A percentile compares a stretch with the other conserved stretches of the same genome.
Conservation (phyloP, 2,113 vertebrate species). For the Bombycilla garrulus region DNA sequence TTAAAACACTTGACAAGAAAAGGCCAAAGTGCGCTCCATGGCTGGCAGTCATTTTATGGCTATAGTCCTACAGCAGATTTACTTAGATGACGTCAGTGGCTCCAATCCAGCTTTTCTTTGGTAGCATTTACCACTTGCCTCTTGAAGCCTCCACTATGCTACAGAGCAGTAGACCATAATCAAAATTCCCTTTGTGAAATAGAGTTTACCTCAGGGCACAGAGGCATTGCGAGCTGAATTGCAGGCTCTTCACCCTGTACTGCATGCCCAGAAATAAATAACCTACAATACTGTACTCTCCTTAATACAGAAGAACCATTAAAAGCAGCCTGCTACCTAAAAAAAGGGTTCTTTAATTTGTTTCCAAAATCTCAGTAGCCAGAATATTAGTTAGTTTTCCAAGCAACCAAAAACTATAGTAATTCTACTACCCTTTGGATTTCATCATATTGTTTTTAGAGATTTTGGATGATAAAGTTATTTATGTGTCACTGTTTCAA, state of each 20-base stretch:
- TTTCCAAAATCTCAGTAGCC: constrained; percentile 50
- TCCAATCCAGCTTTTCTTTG: constrained; percentile 86
- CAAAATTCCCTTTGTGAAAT: constrained; percentile 88
- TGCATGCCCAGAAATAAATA: constrained; percentile 70
- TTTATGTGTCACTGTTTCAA: constrained; percentile 5
- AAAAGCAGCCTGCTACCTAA: constrained; percentile 55
- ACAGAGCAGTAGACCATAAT: constrained; percentile 83
- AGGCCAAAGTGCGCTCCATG: constrained; percentile 87
- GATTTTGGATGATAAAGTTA: not conserved
- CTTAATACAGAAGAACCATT: constrained; percentile 69
- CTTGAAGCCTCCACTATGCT: constrained; percentile 81
- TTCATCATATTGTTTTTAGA: not conserved
- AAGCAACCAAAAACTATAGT: not conserved
- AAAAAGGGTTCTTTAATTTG: constrained; percentile 28
- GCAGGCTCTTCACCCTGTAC: constrained; percentile 60
- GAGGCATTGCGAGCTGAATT: constrained; percentile 70
- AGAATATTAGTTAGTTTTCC: constrained; percentile 59
- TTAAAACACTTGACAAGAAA: constrained; percentile 77
- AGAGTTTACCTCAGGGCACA: constrained; percentile 85
- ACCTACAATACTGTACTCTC: constrained; percentile 68
- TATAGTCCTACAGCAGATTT: constrained; percentile 87
- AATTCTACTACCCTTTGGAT: not conserved
- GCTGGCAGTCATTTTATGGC: constrained; percentile 84
- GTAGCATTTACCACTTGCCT: constrained; percentile 86
- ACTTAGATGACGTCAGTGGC: constrained; percentile 93